These are phyloP conservation scores for Papilio polyxenes DNA, from an alignment of 1,140 invertebrate species.

Conservation along the genomic window DNA sequence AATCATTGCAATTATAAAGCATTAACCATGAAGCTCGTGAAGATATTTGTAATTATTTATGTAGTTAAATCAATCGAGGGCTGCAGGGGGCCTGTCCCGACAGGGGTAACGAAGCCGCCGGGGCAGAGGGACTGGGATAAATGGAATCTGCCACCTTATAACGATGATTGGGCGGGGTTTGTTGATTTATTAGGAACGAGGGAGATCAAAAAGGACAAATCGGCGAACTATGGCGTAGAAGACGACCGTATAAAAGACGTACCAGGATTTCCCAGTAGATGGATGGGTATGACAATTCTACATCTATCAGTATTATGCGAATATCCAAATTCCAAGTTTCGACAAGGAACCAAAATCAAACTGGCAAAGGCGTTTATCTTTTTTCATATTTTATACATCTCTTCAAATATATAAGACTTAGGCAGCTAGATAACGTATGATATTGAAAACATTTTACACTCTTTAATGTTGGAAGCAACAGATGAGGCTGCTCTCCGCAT, in stretches of 20 bases:
- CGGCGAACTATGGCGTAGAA: neutral
- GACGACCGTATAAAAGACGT: neutral
- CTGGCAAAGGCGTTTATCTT: too few species aligned
- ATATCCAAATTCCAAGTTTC: too few species aligned
- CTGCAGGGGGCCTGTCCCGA: neutral
- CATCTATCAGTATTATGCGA: neutral
- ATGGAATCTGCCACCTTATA: conserved; percentile 21
- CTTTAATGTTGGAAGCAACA: too few species aligned
- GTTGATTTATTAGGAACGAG: conserved; percentile 25
- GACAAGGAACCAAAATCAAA: too few species aligned
- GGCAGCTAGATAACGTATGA: too few species aligned
- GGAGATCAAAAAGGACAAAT: neutral
- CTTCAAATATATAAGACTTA: too few species aligned
- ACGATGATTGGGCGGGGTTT: conserved; percentile 2
- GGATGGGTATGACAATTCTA: neutral
- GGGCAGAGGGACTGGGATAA: neutral
- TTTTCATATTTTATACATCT: too few species aligned
- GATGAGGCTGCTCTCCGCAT: neutral
- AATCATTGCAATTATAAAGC: neutral
- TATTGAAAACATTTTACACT: too few species aligned
- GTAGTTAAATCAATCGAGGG: neutral
- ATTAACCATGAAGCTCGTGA: conserved; percentile 8
- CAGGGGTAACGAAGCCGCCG: too few species aligned
- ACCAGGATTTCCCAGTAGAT: neutral
- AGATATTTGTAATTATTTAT: neutral